Base-by-base conservation (phyloP, 30 jellyfish, hydroid and myxozoan species). In the Aurelia aurita complex sp. Pacific region DNA sequence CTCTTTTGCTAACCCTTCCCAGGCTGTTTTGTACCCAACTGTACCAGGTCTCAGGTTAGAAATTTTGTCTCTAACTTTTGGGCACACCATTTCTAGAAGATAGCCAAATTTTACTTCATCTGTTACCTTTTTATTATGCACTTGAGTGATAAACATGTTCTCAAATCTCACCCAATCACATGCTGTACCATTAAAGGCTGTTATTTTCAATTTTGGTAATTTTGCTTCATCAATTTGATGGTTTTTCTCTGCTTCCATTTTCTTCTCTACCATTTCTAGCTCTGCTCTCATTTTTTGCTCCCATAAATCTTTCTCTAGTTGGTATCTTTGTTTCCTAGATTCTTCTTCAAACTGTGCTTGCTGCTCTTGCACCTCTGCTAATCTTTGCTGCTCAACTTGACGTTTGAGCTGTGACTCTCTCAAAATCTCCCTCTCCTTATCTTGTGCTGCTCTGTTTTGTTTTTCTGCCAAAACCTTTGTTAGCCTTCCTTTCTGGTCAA, bases 161-260 rank as follows among this genome's bases (percentile, higher is more conserved):
- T 81, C 90, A 81, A 81, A 80, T 53, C 83, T 81, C 18, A 81
- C 83, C 90, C 83, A 81, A 35, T 80, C 77, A 68, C 76, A 14
- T 81, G 83, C 83, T 67, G 90, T 81, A 52, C 90, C 90, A 66
- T 66, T 81, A 57, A 81, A 81, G 36, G 90, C 68, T 50, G 83
- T 81, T 67, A 81, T 66, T 81, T 50, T 81, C 83, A 81, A 66
- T 54, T 81, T 66, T 81, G 90, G 90, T 32, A 81, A 23, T 55
- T 81, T 81, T 81, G 90, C 90, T 77, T 80, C 75, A 80, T 80
- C 90, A 80, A 57, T 67, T 67, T 80, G 75, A 51, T 66, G 90
- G 59, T 73, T 67, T 80, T 79, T 80, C 82, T 69, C 90, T 42
- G 64, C 64, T 77, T 80, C 74, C 76, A 67, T 67, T 69, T 69